These are phyloP conservation scores for Tryphoninae sp. DNA, from an alignment of 2,888 invertebrate species.

Conservation along the genomic window DNA sequence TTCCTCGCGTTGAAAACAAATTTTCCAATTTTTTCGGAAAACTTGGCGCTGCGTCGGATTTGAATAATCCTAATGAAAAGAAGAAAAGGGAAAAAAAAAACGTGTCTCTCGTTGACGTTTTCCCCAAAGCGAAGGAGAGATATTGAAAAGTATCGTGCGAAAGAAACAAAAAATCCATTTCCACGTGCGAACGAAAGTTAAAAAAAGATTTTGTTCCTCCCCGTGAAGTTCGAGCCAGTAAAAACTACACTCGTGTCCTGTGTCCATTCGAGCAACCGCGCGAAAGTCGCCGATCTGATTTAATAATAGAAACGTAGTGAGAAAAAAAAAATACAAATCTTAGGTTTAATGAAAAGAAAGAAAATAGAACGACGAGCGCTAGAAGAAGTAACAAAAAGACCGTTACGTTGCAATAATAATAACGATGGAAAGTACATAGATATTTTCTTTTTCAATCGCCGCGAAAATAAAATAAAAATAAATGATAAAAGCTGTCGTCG, in stretches of 20 bases:
- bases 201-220: slow-evolving; percentile 33
- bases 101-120: not conserved
- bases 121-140: not conserved
- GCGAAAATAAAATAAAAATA: slow-evolving; percentile 39
- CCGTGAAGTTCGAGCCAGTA: slow-evolving; percentile 25
- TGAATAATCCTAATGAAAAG: not conserved
- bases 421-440: slow-evolving; percentile 60
- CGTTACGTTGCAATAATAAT: slow-evolving; percentile 33
- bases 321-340: slow-evolving; percentile 18
- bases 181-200: slow-evolving; percentile 32
- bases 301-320: slow-evolving; percentile 19
- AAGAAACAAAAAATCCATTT: not conserved
- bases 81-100: not conserved
- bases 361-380: slow-evolving; percentile 7
- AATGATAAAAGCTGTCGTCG: not conserved
- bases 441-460: slow-evolving; percentile 34
- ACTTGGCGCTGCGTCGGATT: not conserved
- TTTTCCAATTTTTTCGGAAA: not conserved
- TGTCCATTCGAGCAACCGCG: slow-evolving; percentile 10
- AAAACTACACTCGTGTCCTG: not conserved
- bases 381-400: not conserved
- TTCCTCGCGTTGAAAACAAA: slow-evolving; percentile 6
- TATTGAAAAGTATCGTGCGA: not conserved
- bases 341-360: slow-evolving; percentile 19
- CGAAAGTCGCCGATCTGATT: slow-evolving; percentile 50